These are phyloP conservation scores for Cyanoramphus novaezelandiae DNA, from an alignment of 2,113 vertebrate genomes.

Conservation along the genomic window DNA sequence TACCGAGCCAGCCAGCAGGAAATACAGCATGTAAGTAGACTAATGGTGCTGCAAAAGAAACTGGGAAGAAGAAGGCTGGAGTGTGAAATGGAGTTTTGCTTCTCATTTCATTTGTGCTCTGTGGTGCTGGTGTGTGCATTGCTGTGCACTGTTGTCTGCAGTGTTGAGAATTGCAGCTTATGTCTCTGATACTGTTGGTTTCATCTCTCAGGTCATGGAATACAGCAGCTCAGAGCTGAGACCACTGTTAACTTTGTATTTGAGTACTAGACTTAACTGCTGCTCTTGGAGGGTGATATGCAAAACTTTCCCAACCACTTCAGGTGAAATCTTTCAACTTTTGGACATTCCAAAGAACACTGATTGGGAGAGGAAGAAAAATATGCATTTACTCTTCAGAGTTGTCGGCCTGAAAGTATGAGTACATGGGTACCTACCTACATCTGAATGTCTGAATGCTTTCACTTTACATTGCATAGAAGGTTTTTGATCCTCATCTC, in stretches of 20 bases:
- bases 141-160: background rate
- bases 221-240: background rate
- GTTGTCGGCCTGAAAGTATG: background rate
- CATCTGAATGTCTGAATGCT: background rate
- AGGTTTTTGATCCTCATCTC: background rate
- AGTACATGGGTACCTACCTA: background rate
- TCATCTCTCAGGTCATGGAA: background rate
- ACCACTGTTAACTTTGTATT: background rate
- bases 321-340: background rate
- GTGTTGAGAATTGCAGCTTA: accelerated
- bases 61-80: background rate
- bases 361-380: background rate
- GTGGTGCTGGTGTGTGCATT: accelerated
- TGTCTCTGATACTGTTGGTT: background rate
- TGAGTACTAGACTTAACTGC: background rate
- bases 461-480: background rate
- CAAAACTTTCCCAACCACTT: background rate
- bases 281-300: background rate
- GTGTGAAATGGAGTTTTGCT: background rate
- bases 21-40: slow-evolving; percentile 97
- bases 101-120: accelerated
- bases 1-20: slow-evolving; percentile 99
- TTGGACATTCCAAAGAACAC: accelerated
- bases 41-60: background rate
- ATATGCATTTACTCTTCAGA: accelerated